Evolutionary conservation across 1,140 invertebrate genomes (phyloP), one percentile per base, ranked within the genome.

Genomic region (Dreissena rostriformis): DNA sequence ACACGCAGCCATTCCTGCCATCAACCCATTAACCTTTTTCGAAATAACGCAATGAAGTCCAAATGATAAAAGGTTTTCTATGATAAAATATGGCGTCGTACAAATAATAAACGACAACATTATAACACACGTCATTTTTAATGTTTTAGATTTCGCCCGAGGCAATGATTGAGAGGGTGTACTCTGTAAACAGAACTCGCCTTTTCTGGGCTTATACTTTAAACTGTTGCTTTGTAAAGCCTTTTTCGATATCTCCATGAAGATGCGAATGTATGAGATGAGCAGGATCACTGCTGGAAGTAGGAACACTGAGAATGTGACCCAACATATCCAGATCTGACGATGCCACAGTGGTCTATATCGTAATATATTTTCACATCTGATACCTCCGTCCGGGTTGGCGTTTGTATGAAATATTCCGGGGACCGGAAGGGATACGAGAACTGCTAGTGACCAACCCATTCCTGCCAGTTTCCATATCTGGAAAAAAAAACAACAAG

Each of bases 61-160:
- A 78, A 90, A 93, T 4, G 91, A 91, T 88, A 92, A 89, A 15
- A 91, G 88, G 90, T 93, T 91, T 79, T 94, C 93, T 19, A 90
- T 90, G 51, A 93, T 85, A 78, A 93, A 91, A 70, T 94, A 94
- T 12, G 93, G 93, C 67, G 91, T 24, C 7, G 88, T 89, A 80
- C 92, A 93, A 0, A 92, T 72, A 29, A 93, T 88, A 86, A 92
- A 94, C 17, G 88, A 86, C 5, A 82, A 24, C 0, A 93, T 91
- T 26, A 94, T 93, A 11, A 93, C 92, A 26, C 92, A 84, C 0
- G 93, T 93, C 91, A 94, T 92, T 75, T 91, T 93, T 24, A 94
- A 81, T 0, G 93, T 94, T 85, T 94, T 94, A 8, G 92, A 89
- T 84, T 93, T 94, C 1, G 93, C 93, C 76, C 88, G 89, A 22